These are phyloP conservation scores for Varecia variegata DNA, from an alignment of 2,797 vertebrate species.

Conservation along the genomic window DNA sequence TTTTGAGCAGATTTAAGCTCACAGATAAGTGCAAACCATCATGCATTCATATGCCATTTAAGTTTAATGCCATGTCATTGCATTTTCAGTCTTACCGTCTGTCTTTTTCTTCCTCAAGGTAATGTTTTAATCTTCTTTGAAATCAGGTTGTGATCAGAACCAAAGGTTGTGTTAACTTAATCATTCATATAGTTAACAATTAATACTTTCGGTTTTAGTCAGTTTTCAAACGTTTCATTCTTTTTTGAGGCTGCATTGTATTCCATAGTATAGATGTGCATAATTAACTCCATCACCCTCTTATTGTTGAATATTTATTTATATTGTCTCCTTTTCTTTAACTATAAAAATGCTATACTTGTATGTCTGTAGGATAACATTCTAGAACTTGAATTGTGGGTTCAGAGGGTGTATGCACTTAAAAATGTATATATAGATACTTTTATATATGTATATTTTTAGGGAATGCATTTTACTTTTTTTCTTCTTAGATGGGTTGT, in stretches of 20 bases:
- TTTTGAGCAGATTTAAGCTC: slow-evolving; percentile 13
- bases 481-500: not conserved
- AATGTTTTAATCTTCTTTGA: slow-evolving; percentile 20
- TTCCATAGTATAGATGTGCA: not conserved
- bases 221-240: not conserved
- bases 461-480: slow-evolving; percentile 3
- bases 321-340: not conserved
- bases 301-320: slow-evolving; percentile 12
- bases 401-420: not conserved
- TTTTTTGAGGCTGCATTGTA: slow-evolving; percentile 10
- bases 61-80: not conserved
- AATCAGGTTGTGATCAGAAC: not conserved
- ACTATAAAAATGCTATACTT: not conserved
- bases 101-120: not conserved
- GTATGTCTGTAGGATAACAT: not conserved
- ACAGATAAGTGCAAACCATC: slow-evolving; percentile 8
- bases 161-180: not conserved
- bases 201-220: not conserved
- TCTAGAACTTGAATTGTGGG: not conserved
- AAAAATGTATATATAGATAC: not conserved
- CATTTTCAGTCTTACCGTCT: not conserved
- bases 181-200: not conserved
- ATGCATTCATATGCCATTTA: not conserved
- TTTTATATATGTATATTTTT: not conserved
- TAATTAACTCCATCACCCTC: not conserved